Evolutionary conservation across 1,140 invertebrate genomes (phyloP), one percentile per base, ranked within the genome.

Genomic region (Philaenus spumarius): DNA sequence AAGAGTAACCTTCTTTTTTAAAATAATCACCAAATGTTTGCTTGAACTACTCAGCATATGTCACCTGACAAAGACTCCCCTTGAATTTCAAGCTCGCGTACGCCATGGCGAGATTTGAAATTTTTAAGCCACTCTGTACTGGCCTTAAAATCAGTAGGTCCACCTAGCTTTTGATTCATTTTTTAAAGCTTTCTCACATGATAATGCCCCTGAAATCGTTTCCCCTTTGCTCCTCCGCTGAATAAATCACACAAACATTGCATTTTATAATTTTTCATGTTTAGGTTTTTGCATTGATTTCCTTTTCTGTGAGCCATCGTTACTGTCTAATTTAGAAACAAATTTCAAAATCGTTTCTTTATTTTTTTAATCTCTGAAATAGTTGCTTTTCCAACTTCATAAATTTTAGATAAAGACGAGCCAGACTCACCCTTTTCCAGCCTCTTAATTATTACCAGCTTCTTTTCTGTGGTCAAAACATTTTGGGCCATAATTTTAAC

Each of bases 1-100:
- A 46, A 12, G 57, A 30, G 42, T 42, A 54, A 23, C 43, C 42
- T 40, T 54, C 45, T 15, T 48, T 40, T 14, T 34, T 26, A 26
- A 62, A 14, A 56, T 45, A 51, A 55, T 51, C 20, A 11, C 15
- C 5, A 46, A 55, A 52, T 23, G 14, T 57, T 42, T 30, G 14
- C 42, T 52, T 50, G 40, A 56, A 56, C 5, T 23, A 35, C 12
- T 45, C 24, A 60, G 65, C 64, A 22, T 52, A 24, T 22, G 61
- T 68, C 60, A 58, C 26, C 55, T 20, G 61, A 68, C 14, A 71
- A 61, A 60, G 63, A 62, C 65, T 75, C 71, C 52, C 68, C 68
- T 58, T 64, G 60, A 43, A 71, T 68, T 58, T 63, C 67, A 17
- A 70, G 55, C 19, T 59, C 55, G 57, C 69, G 65, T 42, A 75